These are phyloP conservation scores for Protonemura montana DNA, from an alignment of 2,888 invertebrate species.

Conservation along the genomic window DNA sequence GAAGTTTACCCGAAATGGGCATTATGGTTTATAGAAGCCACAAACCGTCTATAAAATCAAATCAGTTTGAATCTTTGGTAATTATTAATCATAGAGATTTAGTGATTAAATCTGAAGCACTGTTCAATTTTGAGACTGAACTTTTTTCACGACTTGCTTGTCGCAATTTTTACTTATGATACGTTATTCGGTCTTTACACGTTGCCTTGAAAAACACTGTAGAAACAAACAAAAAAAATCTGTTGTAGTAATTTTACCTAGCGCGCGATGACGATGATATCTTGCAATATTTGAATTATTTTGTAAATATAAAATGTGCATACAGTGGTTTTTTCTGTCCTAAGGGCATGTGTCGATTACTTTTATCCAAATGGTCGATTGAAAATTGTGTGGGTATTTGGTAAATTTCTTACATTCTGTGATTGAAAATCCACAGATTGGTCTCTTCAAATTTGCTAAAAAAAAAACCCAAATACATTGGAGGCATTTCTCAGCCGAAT, in stretches of 20 bases:
- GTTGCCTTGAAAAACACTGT: constrained; percentile 23
- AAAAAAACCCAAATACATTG: neutral
- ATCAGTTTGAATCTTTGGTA: neutral
- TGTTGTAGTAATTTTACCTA: neutral
- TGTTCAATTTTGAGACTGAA: constrained; percentile 9
- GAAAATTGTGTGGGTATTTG: neutral
- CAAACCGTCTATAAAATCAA: neutral
- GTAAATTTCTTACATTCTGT: neutral
- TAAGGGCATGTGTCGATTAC: constrained; percentile 32
- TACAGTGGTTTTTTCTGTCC: constrained; percentile 15
- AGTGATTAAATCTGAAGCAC: constrained; percentile 7
- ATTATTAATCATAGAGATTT: constrained; percentile 7
- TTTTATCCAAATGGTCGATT: constrained; percentile 8
- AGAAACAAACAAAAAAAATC: constrained; percentile 21
- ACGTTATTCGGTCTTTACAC: constrained; percentile 28
- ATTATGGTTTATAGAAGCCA: neutral
- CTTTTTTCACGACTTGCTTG: constrained; percentile 17
- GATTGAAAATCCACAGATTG: constrained; percentile 8
- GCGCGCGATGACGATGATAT: neutral
- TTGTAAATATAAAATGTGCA: constrained; percentile 27
- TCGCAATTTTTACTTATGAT: constrained; percentile 24
- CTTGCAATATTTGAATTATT: constrained; percentile 37
- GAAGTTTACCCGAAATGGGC: neutral
- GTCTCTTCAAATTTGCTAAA: neutral
- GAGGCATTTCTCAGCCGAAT: neutral